Percentiles rank a stretch among this genome's conserved stretches.
These are phyloP conservation scores for Pterostichus madidus DNA, from an alignment of 2,888 invertebrate genomes.

Conservation along the genomic window DNA sequence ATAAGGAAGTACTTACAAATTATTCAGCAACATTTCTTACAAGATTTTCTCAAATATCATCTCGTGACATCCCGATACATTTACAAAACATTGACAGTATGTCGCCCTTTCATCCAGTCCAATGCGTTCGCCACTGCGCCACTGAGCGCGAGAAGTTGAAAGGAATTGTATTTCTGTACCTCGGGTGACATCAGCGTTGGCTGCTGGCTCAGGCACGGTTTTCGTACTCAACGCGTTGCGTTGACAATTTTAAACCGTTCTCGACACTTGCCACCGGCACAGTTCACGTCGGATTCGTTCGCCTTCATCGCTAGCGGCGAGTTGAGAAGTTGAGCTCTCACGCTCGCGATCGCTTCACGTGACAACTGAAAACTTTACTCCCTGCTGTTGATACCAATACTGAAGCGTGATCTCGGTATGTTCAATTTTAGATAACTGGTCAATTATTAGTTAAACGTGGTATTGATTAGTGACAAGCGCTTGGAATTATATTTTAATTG, in stretches of 20 bases:
- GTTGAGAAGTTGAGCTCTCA: background rate
- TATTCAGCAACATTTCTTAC: background rate
- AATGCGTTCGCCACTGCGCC: constrained; percentile 5
- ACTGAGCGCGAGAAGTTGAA: constrained; percentile 35
- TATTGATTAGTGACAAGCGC: too few species aligned
- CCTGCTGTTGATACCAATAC: too few species aligned
- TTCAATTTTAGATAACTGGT: too few species aligned
- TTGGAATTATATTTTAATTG: too few species aligned
- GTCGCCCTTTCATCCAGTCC: background rate
- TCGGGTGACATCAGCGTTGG: constrained; percentile 57
- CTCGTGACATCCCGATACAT: too few species aligned
- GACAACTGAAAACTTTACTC: background rate
- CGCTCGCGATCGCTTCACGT: background rate
- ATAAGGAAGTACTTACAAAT: too few species aligned
- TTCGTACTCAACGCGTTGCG: constrained; percentile 24
- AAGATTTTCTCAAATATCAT: background rate
- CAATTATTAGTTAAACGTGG: too few species aligned
- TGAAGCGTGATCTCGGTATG: too few species aligned
- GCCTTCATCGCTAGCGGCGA: background rate
- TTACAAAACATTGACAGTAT: too few species aligned
- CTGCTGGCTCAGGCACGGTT: background rate
- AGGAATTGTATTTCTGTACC: constrained; percentile 61
- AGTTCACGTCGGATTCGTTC: constrained; percentile 4
- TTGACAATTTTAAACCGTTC: constrained; percentile 57
- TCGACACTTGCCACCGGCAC: constrained; percentile 18